Evolutionary conservation across 2,888 invertebrate species (phyloP), one percentile per base, ranked within the genome.

Genomic region (Chydorus sphaericus): DNA sequence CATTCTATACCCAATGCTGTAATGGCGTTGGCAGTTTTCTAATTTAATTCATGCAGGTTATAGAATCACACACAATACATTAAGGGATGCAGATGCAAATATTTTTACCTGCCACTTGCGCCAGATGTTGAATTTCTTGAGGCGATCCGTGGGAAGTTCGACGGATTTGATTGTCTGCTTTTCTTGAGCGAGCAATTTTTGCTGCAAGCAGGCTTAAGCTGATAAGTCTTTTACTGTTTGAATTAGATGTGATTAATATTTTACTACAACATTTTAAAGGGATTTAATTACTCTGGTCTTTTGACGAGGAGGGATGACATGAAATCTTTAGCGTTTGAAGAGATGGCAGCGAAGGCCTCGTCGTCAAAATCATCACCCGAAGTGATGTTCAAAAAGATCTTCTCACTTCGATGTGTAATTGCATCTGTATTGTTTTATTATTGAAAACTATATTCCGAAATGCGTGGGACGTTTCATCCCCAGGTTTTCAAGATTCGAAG

Each of bases 321-420:
- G 66, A 91, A 91, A 65, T 87, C 82, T 71, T 87, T 85, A 54
- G 89, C 88, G 65, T 83, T 79, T 63, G 83, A 79, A 1, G 87
- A 85, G 59, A 91, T 84, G 54, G 82, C 80, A 63, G 83, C 81
- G 66, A 90, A 91, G 16, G 85, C 83, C 63, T 88, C 86, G 66
- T 91, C 90, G 61, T 90, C 85, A 67, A 88, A 92, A 69, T 91
- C 89, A 62, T 84, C 84, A 14, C 85, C 89, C 62, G 80, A 74
- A 1, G 87, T 89, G 52, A 93, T 92, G 69, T 91, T 92, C 33
- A 83, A 79, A 65, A 90, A 85, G 3, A 90, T 90, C 68, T 90
- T 87, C 7, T n/a, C n/a, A n/a, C n/a, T n/a, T n/a, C n/a, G n/a
- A n/a, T n/a, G n/a, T n/a, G n/a, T n/a, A n/a, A n/a, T n/a, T n/a